A percentile compares a stretch with the other conserved stretches of the same genome.
Conservation (phyloP, 2,888 invertebrate species). For the Cerastoderma edule region DNA sequence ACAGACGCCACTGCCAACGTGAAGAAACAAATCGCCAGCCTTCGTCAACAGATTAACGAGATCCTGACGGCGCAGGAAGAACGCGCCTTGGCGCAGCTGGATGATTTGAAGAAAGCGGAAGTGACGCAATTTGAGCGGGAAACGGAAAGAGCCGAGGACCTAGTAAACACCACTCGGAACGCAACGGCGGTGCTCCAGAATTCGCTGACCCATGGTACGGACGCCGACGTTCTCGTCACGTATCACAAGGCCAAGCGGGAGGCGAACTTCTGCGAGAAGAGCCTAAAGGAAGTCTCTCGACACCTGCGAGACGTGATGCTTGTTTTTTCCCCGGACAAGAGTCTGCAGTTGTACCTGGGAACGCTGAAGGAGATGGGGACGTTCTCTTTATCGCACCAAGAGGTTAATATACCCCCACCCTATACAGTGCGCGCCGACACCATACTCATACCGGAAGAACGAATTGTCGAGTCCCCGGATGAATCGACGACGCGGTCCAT, state of each 20-base stretch:
- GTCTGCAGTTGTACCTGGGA: slow-evolving; percentile 60
- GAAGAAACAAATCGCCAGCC: slow-evolving; percentile 62
- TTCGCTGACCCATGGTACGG: slow-evolving; percentile 64
- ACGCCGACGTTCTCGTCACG: slow-evolving; percentile 59
- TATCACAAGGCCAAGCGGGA: slow-evolving; percentile 62
- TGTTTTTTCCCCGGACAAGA: slow-evolving; percentile 60
- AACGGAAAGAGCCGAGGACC: slow-evolving; percentile 57
- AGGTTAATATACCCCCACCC: slow-evolving; percentile 63
- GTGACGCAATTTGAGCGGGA: slow-evolving; percentile 57
- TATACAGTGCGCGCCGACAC: slow-evolving; percentile 64
- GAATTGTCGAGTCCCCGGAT: slow-evolving; percentile 44
- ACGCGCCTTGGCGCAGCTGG: slow-evolving; percentile 55
- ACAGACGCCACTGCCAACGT: slow-evolving; percentile 59
- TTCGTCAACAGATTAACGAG: slow-evolving; percentile 61
- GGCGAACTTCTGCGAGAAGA: slow-evolving; percentile 59
- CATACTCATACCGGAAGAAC: slow-evolving; percentile 58
- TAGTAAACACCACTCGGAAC: slow-evolving; percentile 62
- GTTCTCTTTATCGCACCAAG: slow-evolving; percentile 58
- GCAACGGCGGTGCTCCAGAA: slow-evolving; percentile 59
- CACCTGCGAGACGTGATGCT: slow-evolving; percentile 57
- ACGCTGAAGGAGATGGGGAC: slow-evolving; percentile 64
- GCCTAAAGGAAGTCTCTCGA: slow-evolving; percentile 58
- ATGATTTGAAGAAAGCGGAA: slow-evolving; percentile 59
- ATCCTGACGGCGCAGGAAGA: slow-evolving; percentile 62
- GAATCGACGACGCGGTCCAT: slow-evolving; percentile 23